Percentiles rank a stretch among this genome's conserved stretches.
Conservation (phyloP, 2,113 vertebrate species). For the Festucalex cinctus region DNA sequence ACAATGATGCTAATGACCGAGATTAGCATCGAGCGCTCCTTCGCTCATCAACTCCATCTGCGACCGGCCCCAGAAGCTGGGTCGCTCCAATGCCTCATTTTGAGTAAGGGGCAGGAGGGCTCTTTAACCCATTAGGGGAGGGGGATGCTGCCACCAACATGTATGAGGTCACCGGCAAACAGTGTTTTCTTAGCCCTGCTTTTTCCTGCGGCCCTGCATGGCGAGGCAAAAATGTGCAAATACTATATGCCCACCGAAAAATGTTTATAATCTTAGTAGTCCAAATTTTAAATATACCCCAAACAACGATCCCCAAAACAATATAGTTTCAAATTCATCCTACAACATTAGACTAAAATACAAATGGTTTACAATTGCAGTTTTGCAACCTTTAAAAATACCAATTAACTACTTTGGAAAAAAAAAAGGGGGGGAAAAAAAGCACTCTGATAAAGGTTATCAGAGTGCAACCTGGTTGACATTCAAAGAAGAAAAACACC, state of each 20-base stretch:
- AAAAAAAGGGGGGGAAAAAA: no score
- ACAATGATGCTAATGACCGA: slow-evolving; percentile 46
- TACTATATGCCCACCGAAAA: no score
- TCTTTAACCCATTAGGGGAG: slow-evolving; percentile 27
- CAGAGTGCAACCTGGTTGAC: background rate
- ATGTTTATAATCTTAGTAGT: no score
- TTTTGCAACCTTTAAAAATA: no score
- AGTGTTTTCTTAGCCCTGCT: slow-evolving; percentile 6
- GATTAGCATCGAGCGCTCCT: slow-evolving; percentile 48
- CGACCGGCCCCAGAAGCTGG: background rate
- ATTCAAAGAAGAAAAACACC: background rate
- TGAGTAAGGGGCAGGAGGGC: background rate
- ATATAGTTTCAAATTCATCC: no score
- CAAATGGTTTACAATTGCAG: no score
- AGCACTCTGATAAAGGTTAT: no score
- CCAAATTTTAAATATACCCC: no score
- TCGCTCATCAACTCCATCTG: slow-evolving; percentile 58
- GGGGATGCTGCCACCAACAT: slow-evolving; percentile 24
- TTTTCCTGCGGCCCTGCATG: slow-evolving; percentile 13
- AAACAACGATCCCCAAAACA: no score
- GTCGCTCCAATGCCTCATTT: background rate
- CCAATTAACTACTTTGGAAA: no score
- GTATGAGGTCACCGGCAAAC: slow-evolving; percentile 31
- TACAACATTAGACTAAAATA: no score
- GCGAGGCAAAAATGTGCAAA: slow-evolving; percentile 3